Evolutionary conservation across 2,113 vertebrate genomes (phyloP), one percentile per base, ranked within the genome.

Genomic region (Ophthalmotilapia sp.): DNA sequence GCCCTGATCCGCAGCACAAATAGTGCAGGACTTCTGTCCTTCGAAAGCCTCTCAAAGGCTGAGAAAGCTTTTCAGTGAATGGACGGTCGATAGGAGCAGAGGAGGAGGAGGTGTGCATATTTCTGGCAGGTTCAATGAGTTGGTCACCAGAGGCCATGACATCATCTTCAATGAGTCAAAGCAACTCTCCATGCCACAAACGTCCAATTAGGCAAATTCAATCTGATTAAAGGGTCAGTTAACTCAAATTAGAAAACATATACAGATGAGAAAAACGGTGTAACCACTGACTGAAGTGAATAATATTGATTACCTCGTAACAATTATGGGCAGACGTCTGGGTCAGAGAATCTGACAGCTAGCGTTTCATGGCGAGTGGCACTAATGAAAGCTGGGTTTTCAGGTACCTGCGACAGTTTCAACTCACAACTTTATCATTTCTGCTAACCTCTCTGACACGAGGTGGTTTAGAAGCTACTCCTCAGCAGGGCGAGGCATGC

Each of bases 1-100:
- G 85, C 86, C 88, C 82, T 70, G 33, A 87, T 92, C 92, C 60
- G 89, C 83, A 84, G 89, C 84, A 89, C 89, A 84, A 92, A 93
- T 82, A 89, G 87, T 86, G 82, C 29, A 6, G 68, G 89, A 87
- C 83, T 84, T 82, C 90, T 51, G 79, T 91, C 65, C 88, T 62
- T 62, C 21, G 2, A 82, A 87, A 89, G 80, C 79, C 87, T 89
- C 91, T 87, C 47, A 80, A 81, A 86, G 79, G 62, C 77, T 51
- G 79, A 83, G 84, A 79, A 68, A 86, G 80, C 82, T 81, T 85
- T 86, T 70, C 40, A 47, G 36, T 82, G 83, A 92, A 82, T 26
- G 87, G 79, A 81, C 15, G 5, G 82, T 82, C 56, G 9, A 88
- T 91, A 68, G 49, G 85, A 75, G 47, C 8, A 23, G 55, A 51